Percentiles rank a stretch among this genome's conserved stretches.
phyloP scores from a whole-genome alignment of 2,888 invertebrate species.

The Philhelius pedissequus region DNA sequence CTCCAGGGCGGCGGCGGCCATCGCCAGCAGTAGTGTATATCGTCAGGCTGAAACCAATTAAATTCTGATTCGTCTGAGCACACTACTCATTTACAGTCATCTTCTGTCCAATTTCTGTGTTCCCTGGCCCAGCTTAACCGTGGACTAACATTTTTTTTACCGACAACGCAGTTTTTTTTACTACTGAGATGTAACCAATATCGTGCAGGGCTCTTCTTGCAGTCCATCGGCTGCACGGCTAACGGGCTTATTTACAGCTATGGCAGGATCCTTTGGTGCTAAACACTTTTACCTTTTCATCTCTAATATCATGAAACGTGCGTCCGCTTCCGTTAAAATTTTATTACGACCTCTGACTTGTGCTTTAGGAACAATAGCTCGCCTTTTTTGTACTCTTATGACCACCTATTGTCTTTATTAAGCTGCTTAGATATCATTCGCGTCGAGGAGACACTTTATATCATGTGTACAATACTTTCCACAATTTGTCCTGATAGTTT shows the following conservation, averaged over 20 bases:
- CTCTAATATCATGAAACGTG: background rate
- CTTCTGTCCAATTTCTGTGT: background rate
- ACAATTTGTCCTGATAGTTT: no score
- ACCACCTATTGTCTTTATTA: no score
- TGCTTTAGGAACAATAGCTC: no score
- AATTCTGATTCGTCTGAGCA: background rate
- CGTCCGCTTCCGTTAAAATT: background rate
- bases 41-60: background rate
- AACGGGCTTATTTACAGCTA: background rate
- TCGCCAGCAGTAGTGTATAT: conserved; percentile 2
- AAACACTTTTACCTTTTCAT: background rate
- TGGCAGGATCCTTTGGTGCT: background rate
- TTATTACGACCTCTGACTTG: no score
- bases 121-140: background rate
- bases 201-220: background rate
- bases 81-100: background rate
- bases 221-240: background rate
- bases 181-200: background rate
- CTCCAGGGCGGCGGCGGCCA: background rate
- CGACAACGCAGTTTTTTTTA: background rate
- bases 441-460: no score
- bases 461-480: no score
- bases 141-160: background rate
- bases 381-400: no score
- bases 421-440: no score